These are phyloP conservation scores for Pegoplata infirma DNA, from an alignment of 2,888 invertebrate species.

Conservation along the genomic window DNA sequence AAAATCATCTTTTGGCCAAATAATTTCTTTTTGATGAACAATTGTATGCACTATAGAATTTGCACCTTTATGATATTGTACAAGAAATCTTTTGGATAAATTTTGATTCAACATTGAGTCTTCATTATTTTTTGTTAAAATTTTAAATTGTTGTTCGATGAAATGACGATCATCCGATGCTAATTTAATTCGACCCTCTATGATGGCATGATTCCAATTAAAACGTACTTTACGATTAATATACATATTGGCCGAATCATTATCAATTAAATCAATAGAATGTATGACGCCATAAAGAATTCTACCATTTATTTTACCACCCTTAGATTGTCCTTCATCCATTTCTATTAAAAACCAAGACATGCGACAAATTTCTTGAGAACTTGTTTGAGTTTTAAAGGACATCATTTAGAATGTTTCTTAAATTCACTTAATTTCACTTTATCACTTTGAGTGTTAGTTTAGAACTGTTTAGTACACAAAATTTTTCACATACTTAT, in stretches of 20 bases:
- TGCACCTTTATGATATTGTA: slow-evolving; percentile 64
- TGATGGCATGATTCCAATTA: slow-evolving; percentile 61
- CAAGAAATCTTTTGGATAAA: slow-evolving; percentile 55
- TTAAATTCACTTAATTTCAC: too few species aligned
- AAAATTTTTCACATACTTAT: not conserved
- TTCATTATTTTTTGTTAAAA: slow-evolving; percentile 39
- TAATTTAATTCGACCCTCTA: slow-evolving; percentile 67
- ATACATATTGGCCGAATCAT: slow-evolving; percentile 67
- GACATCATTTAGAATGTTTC: slow-evolving; percentile 15
- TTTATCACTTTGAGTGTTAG: slow-evolving; percentile 15
- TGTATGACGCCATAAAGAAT: slow-evolving; percentile 67
- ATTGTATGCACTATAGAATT: slow-evolving; percentile 66
- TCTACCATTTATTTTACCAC: slow-evolving; percentile 57
- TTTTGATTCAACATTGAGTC: slow-evolving; percentile 34
- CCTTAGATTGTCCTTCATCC: slow-evolving; percentile 64
- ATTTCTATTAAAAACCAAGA: slow-evolving; percentile 73
- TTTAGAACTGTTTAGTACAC: slow-evolving; percentile 7
- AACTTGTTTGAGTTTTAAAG: not conserved
- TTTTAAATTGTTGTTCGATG: slow-evolving; percentile 66
- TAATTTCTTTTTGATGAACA: slow-evolving; percentile 59
- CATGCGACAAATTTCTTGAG: slow-evolving; percentile 61
- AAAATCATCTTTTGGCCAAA: slow-evolving; percentile 58
- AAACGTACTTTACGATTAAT: slow-evolving; percentile 68
- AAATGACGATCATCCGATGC: slow-evolving; percentile 69
- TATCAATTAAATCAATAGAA: slow-evolving; percentile 70